These are phyloP conservation scores for Drosophila fuyamai DNA, from an alignment of 1,140 invertebrate species.

Conservation along the genomic window DNA sequence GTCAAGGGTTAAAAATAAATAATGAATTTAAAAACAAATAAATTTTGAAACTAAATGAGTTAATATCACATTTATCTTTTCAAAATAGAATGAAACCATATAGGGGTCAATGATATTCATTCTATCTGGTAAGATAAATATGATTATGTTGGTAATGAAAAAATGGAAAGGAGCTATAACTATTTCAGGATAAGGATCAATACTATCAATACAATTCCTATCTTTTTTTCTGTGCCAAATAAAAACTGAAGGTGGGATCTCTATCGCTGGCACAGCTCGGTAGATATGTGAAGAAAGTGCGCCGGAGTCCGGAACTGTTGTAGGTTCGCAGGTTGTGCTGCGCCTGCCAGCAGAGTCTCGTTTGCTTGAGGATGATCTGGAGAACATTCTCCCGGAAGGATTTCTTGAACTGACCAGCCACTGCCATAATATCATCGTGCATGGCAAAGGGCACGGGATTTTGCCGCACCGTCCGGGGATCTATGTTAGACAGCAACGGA, in stretches of 20 bases:
- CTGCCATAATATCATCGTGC: not conserved
- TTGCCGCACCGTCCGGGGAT: not conserved
- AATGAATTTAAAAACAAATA: not conserved
- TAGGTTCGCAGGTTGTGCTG: conserved; percentile 6
- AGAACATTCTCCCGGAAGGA: conserved; percentile 8
- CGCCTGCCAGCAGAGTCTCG: conserved; percentile 16
- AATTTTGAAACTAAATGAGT: not conserved
- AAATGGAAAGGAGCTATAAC: not conserved
- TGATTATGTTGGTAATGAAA: not conserved
- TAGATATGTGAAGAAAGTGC: conserved; percentile 23
- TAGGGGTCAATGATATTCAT: not conserved
- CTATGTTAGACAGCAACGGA: not conserved
- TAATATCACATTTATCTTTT: too few relatives aligned
- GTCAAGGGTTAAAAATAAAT: not conserved
- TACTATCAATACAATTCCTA: not conserved
- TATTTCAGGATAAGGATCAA: not conserved
- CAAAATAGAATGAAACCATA: not conserved
- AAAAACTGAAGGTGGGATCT: not conserved
- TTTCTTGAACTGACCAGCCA: not conserved
- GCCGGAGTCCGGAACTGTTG: conserved; percentile 3
- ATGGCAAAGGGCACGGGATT: not conserved
- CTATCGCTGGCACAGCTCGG: not conserved
- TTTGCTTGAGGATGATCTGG: conserved; percentile 8
- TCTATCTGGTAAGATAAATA: not conserved
- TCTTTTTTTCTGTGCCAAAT: not conserved